Evolutionary conservation across 2,113 vertebrate species (phyloP), one percentile per base, ranked within the genome.

Genomic region (Forbesichthys papilliferus): DNA sequence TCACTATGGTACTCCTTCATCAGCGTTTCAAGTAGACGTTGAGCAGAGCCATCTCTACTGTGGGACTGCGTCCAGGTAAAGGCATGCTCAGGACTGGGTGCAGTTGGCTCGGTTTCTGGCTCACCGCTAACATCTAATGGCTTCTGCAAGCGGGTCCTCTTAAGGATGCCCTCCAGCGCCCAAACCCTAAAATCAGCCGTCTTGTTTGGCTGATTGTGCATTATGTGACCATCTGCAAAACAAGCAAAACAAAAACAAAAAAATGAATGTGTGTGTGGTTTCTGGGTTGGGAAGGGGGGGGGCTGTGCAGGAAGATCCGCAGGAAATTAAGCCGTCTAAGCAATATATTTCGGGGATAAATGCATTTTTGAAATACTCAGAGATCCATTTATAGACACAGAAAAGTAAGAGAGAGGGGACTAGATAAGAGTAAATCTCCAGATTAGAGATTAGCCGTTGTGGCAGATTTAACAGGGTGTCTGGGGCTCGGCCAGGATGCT

Each of bases 381-480:
- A 92, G 88, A 91, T 91, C 89, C 85, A 88, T 92, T 91, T 91
- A 88, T 90, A 90, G 82, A 89, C 71, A 75, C 74, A 74, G 83
- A 84, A 78, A 86, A 78, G 68, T 69, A 66, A 69, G 79, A 70
- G 73, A 84, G 71, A 85, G 76, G 71, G 77, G 86, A 72, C 69
- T 80, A 85, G 85, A 87, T 84, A 47, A 82, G 86, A 88, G 84
- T 89, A 92, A 92, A 92, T 91, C 92, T 92, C 89, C 91, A 92
- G 92, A 93, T 93, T 93, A 93, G 88, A 93, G 92, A 93, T 93
- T 93, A 92, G 77, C 85, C 79, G 74, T 85, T 88, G 87, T 89
- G 83, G 86, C 87, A 91, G 91, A 89, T 92, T 92, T 91, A 86
- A 84, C 86, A 81, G 79, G 84, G 77, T 74, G 88, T 89, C 86